These are phyloP conservation scores for Plecturocebus donacophilus DNA, from an alignment of 2,113 vertebrate genomes.

Conservation along the genomic window DNA sequence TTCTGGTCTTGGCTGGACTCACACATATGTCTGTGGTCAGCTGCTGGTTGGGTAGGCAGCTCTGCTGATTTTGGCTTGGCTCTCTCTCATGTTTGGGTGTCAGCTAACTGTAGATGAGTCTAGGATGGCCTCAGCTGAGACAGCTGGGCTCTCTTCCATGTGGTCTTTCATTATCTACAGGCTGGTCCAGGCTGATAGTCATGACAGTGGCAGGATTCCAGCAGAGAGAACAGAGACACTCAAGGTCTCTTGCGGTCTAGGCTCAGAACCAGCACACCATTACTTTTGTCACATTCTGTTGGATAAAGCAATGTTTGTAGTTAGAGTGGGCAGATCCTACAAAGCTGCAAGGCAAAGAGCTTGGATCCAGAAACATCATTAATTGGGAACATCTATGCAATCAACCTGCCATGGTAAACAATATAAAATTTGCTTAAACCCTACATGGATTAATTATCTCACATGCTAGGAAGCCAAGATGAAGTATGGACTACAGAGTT, in stretches of 20 bases:
- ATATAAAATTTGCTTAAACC: background rate
- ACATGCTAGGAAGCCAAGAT: background rate
- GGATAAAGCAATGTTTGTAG: background rate
- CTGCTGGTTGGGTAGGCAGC: background rate
- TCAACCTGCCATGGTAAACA: background rate
- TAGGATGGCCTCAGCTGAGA: background rate
- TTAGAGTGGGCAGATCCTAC: background rate
- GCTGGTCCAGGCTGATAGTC: background rate
- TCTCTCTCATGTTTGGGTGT: background rate
- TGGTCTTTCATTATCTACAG: background rate
- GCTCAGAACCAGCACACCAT: background rate
- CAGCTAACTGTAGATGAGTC: background rate
- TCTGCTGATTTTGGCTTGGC: background rate
- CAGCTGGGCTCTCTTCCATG: background rate
- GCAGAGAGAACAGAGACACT: background rate
- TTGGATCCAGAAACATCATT: background rate
- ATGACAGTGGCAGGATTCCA: background rate
- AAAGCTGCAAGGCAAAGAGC: background rate
- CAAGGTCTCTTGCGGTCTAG: slow-evolving; percentile 14
- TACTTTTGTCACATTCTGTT: background rate
- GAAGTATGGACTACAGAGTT: background rate
- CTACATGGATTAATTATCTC: background rate
- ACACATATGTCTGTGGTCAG: background rate
- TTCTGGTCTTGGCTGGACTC: background rate
- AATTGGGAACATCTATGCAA: background rate